A percentile compares a stretch with the other conserved stretches of the same genome.
Evolutionary conservation across 2,113 vertebrate species (phyloP).

Genomic region (Blennius ocellaris): DNA sequence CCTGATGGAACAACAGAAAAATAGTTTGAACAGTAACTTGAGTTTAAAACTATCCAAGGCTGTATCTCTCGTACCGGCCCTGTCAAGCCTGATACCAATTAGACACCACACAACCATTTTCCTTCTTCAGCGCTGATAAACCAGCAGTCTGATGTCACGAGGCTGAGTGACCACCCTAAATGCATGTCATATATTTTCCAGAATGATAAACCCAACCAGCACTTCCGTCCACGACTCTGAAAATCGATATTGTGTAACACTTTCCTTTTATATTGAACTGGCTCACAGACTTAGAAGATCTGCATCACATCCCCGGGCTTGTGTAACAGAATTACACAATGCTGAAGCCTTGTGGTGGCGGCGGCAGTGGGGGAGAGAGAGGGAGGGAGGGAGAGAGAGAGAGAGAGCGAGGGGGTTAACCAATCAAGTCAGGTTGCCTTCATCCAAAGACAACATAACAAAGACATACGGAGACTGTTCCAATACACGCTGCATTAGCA

Average conservation of each 20-base stretch:
- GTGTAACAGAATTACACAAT: slow-evolving; percentile 71
- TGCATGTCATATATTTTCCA: slow-evolving; percentile 7
- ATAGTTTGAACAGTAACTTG: background rate
- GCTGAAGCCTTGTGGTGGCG: slow-evolving; percentile 19
- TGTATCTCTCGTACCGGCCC: background rate
- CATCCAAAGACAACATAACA: slow-evolving; percentile 8
- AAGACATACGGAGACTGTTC: background rate
- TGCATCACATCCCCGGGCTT: slow-evolving; percentile 49
- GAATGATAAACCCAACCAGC: slow-evolving; percentile 8
- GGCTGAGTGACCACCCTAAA: background rate
- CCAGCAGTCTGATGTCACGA: background rate
- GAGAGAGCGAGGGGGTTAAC: slow-evolving; percentile 34
- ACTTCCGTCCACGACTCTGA: slow-evolving; percentile 15
- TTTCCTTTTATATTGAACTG: slow-evolving; percentile 36
- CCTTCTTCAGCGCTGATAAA: background rate
- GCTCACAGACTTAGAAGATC: slow-evolving; percentile 45
- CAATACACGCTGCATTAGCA: background rate
- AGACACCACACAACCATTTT: slow-evolving; percentile 1
- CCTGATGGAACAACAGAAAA: background rate
- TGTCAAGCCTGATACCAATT: too few species aligned
- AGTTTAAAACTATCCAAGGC: background rate
- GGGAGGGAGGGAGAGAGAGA: too few species aligned
- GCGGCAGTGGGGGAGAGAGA: background rate
- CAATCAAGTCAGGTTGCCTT: slow-evolving; percentile 34
- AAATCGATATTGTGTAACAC: slow-evolving; percentile 56